Percentiles rank a stretch among this genome's conserved stretches.
phyloP scores from a whole-genome alignment of 2,888 invertebrate genomes.

The Lithophane leautieri region DNA sequence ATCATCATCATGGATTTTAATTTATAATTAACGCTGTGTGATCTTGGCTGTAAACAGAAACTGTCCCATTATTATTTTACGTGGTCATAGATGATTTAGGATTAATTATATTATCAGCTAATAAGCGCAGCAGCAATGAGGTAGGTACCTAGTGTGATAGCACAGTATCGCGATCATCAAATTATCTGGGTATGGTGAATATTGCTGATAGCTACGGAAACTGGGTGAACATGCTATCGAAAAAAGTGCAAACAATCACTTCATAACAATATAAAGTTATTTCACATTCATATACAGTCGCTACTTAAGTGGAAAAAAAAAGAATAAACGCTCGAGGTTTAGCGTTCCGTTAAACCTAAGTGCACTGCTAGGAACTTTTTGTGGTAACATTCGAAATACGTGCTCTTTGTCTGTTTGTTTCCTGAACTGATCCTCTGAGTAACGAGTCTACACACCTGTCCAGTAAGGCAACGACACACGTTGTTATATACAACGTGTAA shows the following conservation, averaged over 20 bases:
- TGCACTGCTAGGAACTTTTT: slow-evolving; percentile 9
- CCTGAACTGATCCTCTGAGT: slow-evolving; percentile 42
- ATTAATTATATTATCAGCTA: slow-evolving; percentile 13
- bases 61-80: slow-evolving; percentile 21
- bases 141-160: not conserved
- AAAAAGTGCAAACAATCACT: not conserved
- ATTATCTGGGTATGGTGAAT: not conserved
- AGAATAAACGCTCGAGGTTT: slow-evolving; percentile 9
- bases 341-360: slow-evolving; percentile 8
- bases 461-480: slow-evolving; percentile 19
- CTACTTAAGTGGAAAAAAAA: slow-evolving; percentile 4
- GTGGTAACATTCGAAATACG: slow-evolving; percentile 14
- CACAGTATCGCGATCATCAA: not conserved
- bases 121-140: not conserved
- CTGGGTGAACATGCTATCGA: not conserved
- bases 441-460: slow-evolving; percentile 54
- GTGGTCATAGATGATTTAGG: slow-evolving; percentile 13
- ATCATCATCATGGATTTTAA: slow-evolving; percentile 2
- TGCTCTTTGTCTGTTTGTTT: slow-evolving; percentile 39
- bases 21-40: slow-evolving; percentile 19
- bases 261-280: not conserved
- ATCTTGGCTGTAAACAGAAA: not conserved
- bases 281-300: not conserved
- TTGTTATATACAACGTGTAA: too few species aligned
- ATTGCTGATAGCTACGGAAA: not conserved